phyloP scores from a whole-genome alignment of 2,113 vertebrate species.

The Phrynosoma blainvillii region DNA sequence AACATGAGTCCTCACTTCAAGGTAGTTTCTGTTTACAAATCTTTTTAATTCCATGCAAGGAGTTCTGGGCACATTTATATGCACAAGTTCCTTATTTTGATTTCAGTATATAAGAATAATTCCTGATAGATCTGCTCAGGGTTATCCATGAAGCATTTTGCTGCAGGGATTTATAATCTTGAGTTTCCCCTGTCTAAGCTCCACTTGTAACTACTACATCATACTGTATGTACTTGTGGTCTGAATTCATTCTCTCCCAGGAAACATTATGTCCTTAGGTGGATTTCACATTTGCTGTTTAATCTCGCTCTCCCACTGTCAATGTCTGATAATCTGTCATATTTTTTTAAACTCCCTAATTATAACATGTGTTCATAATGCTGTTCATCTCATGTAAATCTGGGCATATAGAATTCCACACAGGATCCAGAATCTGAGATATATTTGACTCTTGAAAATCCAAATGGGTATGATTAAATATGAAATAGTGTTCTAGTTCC shows the following conservation, averaged over 20 bases:
- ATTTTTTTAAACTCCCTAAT: too few species aligned
- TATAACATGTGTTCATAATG: too few species aligned
- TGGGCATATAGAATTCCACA: too few species aligned
- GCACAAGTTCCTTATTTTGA: not conserved
- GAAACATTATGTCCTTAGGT: not conserved
- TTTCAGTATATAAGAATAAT: not conserved
- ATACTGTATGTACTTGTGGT: not conserved
- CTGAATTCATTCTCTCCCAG: not conserved
- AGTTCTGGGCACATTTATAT: not conserved
- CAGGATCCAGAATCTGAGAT: too few species aligned
- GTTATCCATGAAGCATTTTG: not conserved
- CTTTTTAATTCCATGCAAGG: not conserved
- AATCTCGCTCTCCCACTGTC: too few species aligned
- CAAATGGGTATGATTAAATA: too few species aligned
- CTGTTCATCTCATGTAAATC: too few species aligned
- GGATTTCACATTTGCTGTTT: too few species aligned
- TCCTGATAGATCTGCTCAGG: not conserved
- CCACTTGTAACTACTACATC: not conserved
- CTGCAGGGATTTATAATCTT: not conserved
- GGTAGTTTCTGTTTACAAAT: constrained; percentile 71
- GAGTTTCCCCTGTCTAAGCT: not conserved
- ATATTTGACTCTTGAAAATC: too few species aligned
- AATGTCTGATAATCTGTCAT: too few species aligned
- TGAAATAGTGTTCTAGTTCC: too few species aligned
- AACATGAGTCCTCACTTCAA: constrained; percentile 85